Percentiles rank a stretch among this genome's conserved stretches.
Evolutionary conservation across 2,888 invertebrate genomes (phyloP).

Genomic region (Bruchidius siliquastri): DNA sequence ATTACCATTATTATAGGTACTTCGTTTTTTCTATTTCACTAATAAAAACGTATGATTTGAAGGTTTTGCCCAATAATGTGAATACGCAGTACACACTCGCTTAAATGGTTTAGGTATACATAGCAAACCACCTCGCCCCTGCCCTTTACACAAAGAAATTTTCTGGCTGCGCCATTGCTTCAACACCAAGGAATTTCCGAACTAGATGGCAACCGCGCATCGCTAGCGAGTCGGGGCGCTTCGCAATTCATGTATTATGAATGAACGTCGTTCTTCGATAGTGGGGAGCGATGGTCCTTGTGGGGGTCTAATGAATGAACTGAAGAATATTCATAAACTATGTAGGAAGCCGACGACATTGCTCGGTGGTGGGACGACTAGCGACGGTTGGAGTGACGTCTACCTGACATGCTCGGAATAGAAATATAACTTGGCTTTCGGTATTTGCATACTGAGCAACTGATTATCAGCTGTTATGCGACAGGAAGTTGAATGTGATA

Average conservation of each 20-base stretch:
- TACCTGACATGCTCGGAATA: not conserved
- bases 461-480: not conserved
- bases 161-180: too few species aligned
- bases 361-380: not conserved
- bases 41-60: too few species aligned
- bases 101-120: too few species aligned
- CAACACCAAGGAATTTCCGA: not conserved
- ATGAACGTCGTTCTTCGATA: not conserved
- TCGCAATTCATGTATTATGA: not conserved
- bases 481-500: not conserved
- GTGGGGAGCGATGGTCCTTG: not conserved
- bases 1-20: too few species aligned
- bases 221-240: not conserved
- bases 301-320: not conserved
- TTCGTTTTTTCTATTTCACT: too few species aligned
- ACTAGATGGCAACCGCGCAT: not conserved
- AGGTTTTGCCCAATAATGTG: too few species aligned
- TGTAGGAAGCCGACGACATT: not conserved
- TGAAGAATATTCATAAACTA: not conserved
- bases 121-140: too few species aligned
- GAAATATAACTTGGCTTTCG: not conserved
- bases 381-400: not conserved
- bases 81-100: too few species aligned
- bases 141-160: too few species aligned
- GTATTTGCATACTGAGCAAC: not conserved